Evolutionary conservation across 2,113 vertebrate species (phyloP).

Genomic region (Columbina picui): DNA sequence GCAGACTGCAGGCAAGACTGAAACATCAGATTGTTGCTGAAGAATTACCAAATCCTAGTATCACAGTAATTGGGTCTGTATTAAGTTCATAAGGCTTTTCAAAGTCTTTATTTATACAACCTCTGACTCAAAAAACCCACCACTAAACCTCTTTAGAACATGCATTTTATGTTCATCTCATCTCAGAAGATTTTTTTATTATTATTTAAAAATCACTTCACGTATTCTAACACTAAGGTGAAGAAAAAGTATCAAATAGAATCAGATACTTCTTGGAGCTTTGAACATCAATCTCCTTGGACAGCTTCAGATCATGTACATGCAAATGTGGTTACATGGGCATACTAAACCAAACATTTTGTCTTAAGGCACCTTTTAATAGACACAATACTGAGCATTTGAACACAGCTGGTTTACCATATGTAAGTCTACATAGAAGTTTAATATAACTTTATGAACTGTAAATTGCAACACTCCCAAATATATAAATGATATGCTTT

Average conservation of each 20-base stretch:
- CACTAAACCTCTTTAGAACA: background rate
- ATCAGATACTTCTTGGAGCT: background rate
- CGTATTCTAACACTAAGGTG: background rate
- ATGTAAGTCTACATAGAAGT: background rate
- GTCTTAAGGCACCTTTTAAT: background rate
- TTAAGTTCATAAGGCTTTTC: background rate
- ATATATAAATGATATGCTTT: background rate
- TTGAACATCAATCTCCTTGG: background rate
- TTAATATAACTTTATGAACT: background rate
- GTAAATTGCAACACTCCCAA: background rate
- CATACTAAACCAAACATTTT: background rate
- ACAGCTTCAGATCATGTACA: background rate
- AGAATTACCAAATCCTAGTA: background rate
- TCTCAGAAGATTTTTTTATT: background rate
- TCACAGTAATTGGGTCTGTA: background rate
- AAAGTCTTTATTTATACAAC: background rate
- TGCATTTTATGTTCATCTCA: background rate
- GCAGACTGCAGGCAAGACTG: background rate
- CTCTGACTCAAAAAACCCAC: background rate
- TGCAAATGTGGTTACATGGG: accelerated
- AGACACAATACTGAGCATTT: background rate
- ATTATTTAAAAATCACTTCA: background rate
- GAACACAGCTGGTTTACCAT: background rate
- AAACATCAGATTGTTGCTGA: background rate
- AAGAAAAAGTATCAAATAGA: background rate